Base-by-base conservation (phyloP, 2,888 invertebrate species). In the Sicus ferrugineus region DNA sequence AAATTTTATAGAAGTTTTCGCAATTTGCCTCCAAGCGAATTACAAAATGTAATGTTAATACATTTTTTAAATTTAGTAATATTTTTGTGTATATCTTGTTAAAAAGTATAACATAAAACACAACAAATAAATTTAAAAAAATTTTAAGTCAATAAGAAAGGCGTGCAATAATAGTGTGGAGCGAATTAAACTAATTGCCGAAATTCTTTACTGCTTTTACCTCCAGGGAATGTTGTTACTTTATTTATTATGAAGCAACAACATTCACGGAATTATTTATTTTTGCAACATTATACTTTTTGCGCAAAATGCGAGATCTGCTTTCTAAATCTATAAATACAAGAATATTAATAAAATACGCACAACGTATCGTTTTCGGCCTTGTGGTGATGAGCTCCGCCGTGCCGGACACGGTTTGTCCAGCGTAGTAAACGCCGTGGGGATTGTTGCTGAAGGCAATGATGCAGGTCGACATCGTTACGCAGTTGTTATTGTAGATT, bases 331-430 rank as follows among this genome's bases (percentile, higher is more conserved):
- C 7, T 38, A n/a, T 38, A 28, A 34, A 31, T 48, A 4, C 31
- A 63, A 16, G 28, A 48, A 52, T 34, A 50, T 48, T 28, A 21
- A 19, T 7, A 50, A 58, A 56, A 64, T 75, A 82, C 83, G 73
- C 79, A 84, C 84, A 84, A 73, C 84, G 80, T 75, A 84, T 83
- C 52, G 83, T 83, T 75, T 84, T 84, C 16, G 84, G 80, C 62
- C 84, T 81, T 54, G 79, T 78, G 23, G 84, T 84, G 72, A 79
- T 78, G 69, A 84, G 76, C 70, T 84, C 83, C 30, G 82, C 83
- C 59, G 81, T 78, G 26, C 84, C 84, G 71, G 84, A 82, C 38
- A 85, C 77, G 42, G 79, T 73, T 71, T 84, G 84, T 26, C 85
- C 85, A 70, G 84, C 83, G 77, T 82, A 85, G 68, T 80, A 85